phyloP scores from a whole-genome alignment of 2,797 vertebrate genomes.

The Poliocrania exsul region DNA sequence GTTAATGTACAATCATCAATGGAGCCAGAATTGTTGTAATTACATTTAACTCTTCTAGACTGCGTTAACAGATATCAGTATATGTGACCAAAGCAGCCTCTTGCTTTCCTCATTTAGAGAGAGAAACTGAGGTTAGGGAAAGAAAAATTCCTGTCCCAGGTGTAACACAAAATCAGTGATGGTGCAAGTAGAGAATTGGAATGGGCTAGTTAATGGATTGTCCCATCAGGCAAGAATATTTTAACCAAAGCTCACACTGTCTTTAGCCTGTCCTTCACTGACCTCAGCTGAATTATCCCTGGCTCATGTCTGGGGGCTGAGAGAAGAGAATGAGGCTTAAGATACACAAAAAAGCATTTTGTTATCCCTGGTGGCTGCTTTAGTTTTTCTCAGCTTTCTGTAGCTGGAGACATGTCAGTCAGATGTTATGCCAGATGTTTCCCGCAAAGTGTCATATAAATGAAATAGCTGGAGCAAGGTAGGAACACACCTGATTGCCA shows the following conservation, averaged over 20 bases:
- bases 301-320: neutral
- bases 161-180: neutral
- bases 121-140: neutral
- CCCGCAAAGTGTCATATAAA: neutral
- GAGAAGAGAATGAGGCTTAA: neutral
- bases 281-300: neutral
- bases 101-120: neutral
- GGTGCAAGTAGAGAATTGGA: neutral
- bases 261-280: neutral
- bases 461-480: neutral
- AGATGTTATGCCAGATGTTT: constrained; percentile 64
- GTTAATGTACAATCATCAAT: fast-evolving
- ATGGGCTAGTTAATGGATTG: neutral
- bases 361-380: constrained; percentile 24
- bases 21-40: neutral
- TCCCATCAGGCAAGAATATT: neutral
- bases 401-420: constrained; percentile 32
- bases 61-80: neutral
- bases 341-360: neutral
- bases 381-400: constrained; percentile 38
- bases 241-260: neutral
- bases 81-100: neutral
- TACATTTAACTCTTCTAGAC: neutral
- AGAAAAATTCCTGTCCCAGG: neutral
- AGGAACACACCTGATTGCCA: neutral